Percentiles rank a stretch among this genome's conserved stretches.
Conservation (phyloP, 2,888 invertebrate species). For the Gymnoscelis rufifasciata region DNA sequence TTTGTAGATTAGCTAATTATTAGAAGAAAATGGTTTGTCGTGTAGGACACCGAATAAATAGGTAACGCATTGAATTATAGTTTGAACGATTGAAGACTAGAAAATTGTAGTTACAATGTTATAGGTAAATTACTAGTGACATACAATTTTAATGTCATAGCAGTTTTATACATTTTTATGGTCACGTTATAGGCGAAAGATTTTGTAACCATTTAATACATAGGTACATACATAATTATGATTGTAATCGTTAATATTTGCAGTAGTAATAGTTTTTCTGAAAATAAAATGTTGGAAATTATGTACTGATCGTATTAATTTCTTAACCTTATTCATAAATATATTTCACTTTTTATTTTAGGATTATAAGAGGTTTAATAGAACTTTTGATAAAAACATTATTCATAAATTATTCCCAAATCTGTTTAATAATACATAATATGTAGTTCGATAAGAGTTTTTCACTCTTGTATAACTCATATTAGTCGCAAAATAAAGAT, state of each 20-base stretch:
- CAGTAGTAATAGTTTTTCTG: constrained; percentile 61
- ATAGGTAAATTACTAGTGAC: constrained; percentile 45
- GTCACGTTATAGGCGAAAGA: constrained; percentile 61
- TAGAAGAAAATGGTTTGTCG: constrained; percentile 37
- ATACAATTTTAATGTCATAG: constrained; percentile 41
- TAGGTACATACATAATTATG: constrained; percentile 54
- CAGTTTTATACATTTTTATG: constrained; percentile 73
- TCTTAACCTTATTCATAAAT: background rate
- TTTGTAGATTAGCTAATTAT: constrained; percentile 30
- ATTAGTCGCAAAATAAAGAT: too few species aligned
- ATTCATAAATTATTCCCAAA: too few species aligned
- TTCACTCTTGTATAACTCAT: too few species aligned
- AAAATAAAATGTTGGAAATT: constrained; percentile 43
- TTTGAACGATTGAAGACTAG: constrained; percentile 14
- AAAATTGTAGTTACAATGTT: constrained; percentile 33
- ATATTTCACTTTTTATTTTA: too few species aligned
- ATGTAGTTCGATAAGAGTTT: too few species aligned
- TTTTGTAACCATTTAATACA: constrained; percentile 60
- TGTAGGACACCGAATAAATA: constrained; percentile 24
- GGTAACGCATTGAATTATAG: constrained; percentile 29
- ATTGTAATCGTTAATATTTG: constrained; percentile 68
- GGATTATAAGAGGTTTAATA: too few species aligned
- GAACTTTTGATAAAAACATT: too few species aligned
- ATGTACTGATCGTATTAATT: background rate
- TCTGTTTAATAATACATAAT: too few species aligned